These are phyloP conservation scores for Enteromius trimaculatus DNA, from an alignment of 2,797 vertebrate genomes.

Conservation along the genomic window DNA sequence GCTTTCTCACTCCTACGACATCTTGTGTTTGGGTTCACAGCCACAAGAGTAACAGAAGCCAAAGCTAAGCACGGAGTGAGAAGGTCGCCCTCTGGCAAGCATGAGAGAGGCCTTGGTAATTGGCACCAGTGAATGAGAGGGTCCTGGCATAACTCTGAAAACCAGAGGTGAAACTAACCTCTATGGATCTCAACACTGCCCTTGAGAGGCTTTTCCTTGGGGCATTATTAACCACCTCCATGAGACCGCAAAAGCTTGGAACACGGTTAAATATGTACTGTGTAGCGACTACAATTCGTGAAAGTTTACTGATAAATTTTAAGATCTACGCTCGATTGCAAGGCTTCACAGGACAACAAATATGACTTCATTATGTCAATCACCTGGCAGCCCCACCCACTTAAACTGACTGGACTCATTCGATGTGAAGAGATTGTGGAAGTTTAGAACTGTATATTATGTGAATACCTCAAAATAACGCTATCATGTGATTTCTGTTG, in stretches of 20 bases:
- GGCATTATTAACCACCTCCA: slow-evolving; percentile 37
- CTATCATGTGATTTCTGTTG: neutral
- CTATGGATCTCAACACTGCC: slow-evolving; percentile 19
- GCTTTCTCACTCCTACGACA: neutral
- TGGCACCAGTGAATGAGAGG: slow-evolving; percentile 64
- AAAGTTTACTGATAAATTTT: neutral
- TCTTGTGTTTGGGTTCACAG: slow-evolving; percentile 27
- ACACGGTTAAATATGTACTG: slow-evolving; percentile 6
- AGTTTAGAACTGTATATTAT: neutral
- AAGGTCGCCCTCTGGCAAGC: slow-evolving; percentile 48
- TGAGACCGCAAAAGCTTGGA: neutral
- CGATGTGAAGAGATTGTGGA: neutral
- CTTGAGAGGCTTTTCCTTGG: slow-evolving; percentile 23
- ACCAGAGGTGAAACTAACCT: slow-evolving; percentile 19
- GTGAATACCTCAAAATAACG: neutral
- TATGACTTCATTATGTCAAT: neutral
- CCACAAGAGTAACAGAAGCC: slow-evolving; percentile 54
- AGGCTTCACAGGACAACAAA: neutral
- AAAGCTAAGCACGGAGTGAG: slow-evolving; percentile 47
- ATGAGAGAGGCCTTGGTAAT: slow-evolving; percentile 57
- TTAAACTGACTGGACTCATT: neutral
- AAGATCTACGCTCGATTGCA: neutral
- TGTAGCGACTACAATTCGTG: neutral
- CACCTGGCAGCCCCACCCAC: neutral
- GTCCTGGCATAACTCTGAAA: slow-evolving; percentile 27